Base-by-base conservation (phyloP, 2,888 invertebrate genomes). In the Synanthedon tipuliformis region DNA sequence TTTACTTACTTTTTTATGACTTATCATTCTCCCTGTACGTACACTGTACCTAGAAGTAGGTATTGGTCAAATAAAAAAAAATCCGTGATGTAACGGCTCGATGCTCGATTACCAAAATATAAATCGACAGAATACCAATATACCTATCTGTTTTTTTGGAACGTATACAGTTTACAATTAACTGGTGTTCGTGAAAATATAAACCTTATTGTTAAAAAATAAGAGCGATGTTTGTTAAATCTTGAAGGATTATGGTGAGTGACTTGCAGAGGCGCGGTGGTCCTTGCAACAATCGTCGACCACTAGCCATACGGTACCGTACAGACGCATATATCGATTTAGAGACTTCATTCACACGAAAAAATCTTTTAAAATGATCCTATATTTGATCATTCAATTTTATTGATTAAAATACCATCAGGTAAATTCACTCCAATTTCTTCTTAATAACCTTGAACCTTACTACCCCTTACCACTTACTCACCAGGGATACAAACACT, bases 251-350 rank as follows among this genome's bases (percentile, higher is more conserved):
- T 45, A 45, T 45, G 18, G 23, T 18, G 49, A 71, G 72, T 82
- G 81, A 82, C 82, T 81, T 81, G 82, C 82, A 81, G 63, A 79
- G 74, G 69, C 78, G 73, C 68, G 81, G 82, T 81, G 82, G 82
- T 82, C 81, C 71, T 68, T 69, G 69, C 66, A 68, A 71, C 73
- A 78, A 75, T 71, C 68, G 69, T 68, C 70, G 73, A 69, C 68
- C 75, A 71, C 73, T 34, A 50, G 50, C 50, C 15, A 45, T 15
- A 34, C 34, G 34, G 34, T 34, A 34, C 34, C 34, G 8, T 10
- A 34, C 34, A 34, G 34, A 34, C 10, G 10, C 8, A 34, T 45
- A 45, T 45, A 45, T 13, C 48, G 48, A 45, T 15, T 45, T 45
- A 45, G 15, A 13, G 48, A 45, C 15, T 45, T 45, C n/a, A 45